These are phyloP conservation scores for Omphaloscelis lunosa DNA, from an alignment of 2,888 invertebrate genomes.

Conservation along the genomic window DNA sequence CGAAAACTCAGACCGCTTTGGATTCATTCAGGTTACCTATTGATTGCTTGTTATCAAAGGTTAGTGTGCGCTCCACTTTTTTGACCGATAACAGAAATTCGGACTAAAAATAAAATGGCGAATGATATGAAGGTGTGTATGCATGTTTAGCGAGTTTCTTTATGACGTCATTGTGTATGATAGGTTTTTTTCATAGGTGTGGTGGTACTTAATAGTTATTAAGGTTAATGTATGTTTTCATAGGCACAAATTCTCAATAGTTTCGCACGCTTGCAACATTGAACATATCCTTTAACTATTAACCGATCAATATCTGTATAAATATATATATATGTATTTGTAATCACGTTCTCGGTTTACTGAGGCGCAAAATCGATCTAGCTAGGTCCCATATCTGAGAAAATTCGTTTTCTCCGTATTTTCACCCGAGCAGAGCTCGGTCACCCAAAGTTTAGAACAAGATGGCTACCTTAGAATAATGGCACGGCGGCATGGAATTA, in stretches of 20 bases:
- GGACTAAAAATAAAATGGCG: constrained; percentile 53
- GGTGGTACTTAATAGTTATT: constrained; percentile 26
- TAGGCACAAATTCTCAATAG: background rate
- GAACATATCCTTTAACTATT: background rate
- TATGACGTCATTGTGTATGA: constrained; percentile 14
- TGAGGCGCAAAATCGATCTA: no score
- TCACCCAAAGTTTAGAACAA: no score
- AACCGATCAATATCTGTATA: no score
- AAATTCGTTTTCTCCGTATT: no score
- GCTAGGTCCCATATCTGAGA: no score
- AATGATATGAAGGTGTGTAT: constrained; percentile 20
- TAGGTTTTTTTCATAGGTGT: constrained; percentile 29
- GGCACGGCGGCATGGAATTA: no score
- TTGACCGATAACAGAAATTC: constrained; percentile 66
- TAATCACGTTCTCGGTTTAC: no score
- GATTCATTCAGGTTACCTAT: constrained; percentile 54
- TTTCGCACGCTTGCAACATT: constrained; percentile 27
- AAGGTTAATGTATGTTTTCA: constrained; percentile 28
- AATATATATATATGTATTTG: no score
- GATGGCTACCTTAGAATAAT: no score
- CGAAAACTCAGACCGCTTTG: constrained; percentile 18
- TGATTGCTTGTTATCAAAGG: constrained; percentile 63
- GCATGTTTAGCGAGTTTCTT: constrained; percentile 7
- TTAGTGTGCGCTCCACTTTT: constrained; percentile 63
- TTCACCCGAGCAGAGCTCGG: no score